phyloP scores from a whole-genome alignment of 2,797 vertebrate genomes.

The Rhinichthys osculus region DNA sequence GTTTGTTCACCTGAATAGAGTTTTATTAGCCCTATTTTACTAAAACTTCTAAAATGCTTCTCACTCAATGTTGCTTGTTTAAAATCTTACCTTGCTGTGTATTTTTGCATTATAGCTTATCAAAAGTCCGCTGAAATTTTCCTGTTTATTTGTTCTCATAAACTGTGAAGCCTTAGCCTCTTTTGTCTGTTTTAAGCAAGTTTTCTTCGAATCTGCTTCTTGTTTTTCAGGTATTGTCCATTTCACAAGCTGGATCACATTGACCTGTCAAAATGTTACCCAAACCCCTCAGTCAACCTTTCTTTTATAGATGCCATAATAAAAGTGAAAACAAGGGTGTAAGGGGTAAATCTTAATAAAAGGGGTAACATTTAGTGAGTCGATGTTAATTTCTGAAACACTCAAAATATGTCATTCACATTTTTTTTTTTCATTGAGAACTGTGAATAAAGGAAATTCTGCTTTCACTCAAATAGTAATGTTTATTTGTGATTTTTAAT shows the following conservation, averaged over 20 bases:
- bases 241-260: background rate
- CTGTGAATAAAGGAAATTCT: background rate
- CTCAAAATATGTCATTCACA: background rate
- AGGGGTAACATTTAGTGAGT: background rate
- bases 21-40: conserved; percentile 7
- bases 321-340: background rate
- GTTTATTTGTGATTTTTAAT: no score
- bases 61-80: background rate
- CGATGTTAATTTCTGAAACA: background rate
- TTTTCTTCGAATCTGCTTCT: background rate
- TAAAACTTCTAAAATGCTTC: background rate
- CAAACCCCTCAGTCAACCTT: background rate
- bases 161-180: background rate
- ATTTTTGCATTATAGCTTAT: background rate
- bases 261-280: no score
- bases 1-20: background rate
- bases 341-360: background rate
- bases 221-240: background rate
- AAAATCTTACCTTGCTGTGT: background rate
- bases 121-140: conserved; percentile 1
- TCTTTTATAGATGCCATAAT: background rate
- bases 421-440: background rate
- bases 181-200: background rate
- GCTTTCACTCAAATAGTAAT: no score
- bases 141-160: conserved; percentile 18